Evolutionary conservation across 1,140 invertebrate genomes (phyloP), one percentile per base, ranked within the genome.

Genomic region (Heliconius hermathena): DNA sequence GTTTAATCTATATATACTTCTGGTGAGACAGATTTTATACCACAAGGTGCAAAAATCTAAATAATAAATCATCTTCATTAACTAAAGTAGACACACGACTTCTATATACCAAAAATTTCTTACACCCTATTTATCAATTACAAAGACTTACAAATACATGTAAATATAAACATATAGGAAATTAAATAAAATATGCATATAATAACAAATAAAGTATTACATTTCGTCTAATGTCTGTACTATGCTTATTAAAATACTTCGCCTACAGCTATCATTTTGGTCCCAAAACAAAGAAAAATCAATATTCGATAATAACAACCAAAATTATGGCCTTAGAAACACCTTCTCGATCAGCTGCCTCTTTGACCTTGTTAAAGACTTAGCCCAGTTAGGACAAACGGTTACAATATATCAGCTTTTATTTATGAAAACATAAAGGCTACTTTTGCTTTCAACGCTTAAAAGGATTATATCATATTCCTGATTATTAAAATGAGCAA

Each of bases 1-100:
- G 70, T 80, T 88, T 87, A 89, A 88, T 90, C 85, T 86, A 90
- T 87, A 83, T 82, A 83, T 41, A 84, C 22, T 60, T 60, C 3
- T 60, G 22, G 57, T 60, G 76, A 22, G 83, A 80, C 87, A 87
- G 81, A 89, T 89, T 89, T 87, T 86, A 91, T 88, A 87, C 81
- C 89, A 89, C 90, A 94, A 92, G 91, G 90, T 92, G 90, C 87
- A 91, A 90, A 91, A 87, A 57, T 76, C 78, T 84, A 82, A 83
- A 85, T 86, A 87, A 87, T 81, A 82, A 83, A 91, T 91, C 84
- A 85, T 29, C 20, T 71, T n/a, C 0, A 33, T 36, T 16, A 33
- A 22, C 26, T 36, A 36, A 71, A 22, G 36, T 22, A 72, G 36
- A 72, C 33, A 72, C 6, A 41, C 71, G 36, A 72, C 71, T 9